Evolutionary conservation across 2,888 invertebrate genomes (phyloP).

Genomic region (Phytoseiulus persimilis): DNA sequence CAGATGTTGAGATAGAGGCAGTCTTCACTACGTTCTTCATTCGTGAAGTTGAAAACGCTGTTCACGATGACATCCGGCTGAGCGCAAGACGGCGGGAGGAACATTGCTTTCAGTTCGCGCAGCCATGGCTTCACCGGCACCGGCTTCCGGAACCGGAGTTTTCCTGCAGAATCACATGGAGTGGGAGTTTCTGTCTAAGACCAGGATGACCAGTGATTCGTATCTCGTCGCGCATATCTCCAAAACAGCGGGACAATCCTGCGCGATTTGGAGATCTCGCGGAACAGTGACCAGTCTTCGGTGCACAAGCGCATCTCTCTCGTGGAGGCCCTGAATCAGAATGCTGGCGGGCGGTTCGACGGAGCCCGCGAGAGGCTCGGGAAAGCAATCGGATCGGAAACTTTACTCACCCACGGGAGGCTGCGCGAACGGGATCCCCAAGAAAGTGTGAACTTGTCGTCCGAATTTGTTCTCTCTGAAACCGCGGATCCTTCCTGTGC

Average conservation of each 20-base stretch:
- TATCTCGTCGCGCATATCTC: no score
- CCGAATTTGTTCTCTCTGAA: conserved; percentile 29
- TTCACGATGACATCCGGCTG: conserved; percentile 34
- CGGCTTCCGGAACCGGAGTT: conserved; percentile 31
- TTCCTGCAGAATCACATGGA: background rate
- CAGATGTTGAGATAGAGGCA: conserved; percentile 36
- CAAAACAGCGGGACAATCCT: no score
- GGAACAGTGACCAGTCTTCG: no score
- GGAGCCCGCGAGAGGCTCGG: no score
- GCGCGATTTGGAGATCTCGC: no score
- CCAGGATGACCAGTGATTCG: no score
- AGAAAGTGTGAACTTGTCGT: conserved; percentile 10
- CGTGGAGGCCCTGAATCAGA: no score
- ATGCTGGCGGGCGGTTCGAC: no score
- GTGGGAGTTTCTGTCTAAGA: background rate
- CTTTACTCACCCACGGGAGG: conserved; percentile 34
- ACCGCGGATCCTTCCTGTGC: conserved; percentile 18
- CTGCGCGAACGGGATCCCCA: conserved; percentile 29
- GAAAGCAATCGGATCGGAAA: no score
- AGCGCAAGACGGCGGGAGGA: conserved; percentile 28
- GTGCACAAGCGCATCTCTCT: no score
- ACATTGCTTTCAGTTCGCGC: conserved; percentile 29
- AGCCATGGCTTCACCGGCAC: conserved; percentile 31
- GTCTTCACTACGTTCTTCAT: conserved; percentile 20
- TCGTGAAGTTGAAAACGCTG: conserved; percentile 25